A percentile compares a stretch with the other conserved stretches of the same genome.
Conservation (phyloP, 2,113 vertebrate species). For the Rhinoptilus africanus region DNA sequence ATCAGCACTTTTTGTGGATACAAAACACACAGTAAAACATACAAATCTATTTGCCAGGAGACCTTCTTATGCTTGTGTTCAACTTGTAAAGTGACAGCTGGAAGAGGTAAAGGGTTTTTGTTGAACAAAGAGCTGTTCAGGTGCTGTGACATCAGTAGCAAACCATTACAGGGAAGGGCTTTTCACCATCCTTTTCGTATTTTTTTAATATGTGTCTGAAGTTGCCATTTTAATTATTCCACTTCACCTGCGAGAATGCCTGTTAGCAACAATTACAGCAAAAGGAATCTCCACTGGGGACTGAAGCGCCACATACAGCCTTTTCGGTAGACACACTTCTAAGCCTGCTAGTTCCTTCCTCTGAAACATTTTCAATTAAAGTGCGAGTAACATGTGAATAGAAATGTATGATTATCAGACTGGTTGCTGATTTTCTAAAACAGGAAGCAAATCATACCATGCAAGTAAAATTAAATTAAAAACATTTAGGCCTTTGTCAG, state of each 20-base stretch:
- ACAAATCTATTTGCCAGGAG: neutral
- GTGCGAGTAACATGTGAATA: neutral
- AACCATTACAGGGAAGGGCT: neutral
- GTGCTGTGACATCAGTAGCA: neutral
- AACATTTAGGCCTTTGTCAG: neutral
- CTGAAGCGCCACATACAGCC: neutral
- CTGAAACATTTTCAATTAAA: neutral
- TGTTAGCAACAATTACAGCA: neutral
- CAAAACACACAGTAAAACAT: neutral
- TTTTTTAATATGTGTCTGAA: neutral
- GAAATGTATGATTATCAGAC: neutral
- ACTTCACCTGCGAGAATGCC: neutral
- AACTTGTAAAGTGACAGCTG: neutral
- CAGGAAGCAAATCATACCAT: neutral
- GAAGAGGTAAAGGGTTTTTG: neutral
- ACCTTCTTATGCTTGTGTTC: neutral
- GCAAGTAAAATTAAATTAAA: neutral
- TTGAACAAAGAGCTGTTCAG: neutral
- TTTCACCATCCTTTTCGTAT: neutral
- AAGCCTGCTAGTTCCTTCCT: neutral
- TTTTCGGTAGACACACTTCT: neutral
- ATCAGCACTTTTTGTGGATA: neutral
- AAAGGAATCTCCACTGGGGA: neutral
- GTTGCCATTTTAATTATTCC: slow-evolving; percentile 21
- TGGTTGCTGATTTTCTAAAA: neutral